Conservation (phyloP, 2,797 vertebrate genomes). For the Meda fulgida region DNA sequence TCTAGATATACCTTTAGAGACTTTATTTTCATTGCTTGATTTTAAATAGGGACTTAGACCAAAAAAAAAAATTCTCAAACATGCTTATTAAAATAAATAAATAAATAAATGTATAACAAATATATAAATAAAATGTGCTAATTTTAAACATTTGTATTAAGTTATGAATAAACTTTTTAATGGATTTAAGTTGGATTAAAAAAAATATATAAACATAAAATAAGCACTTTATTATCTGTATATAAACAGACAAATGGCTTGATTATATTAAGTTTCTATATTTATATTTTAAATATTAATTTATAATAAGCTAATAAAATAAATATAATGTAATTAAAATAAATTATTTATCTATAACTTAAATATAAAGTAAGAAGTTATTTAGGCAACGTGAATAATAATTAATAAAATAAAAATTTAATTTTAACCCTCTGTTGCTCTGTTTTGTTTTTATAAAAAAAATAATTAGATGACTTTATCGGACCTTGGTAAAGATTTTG, state of each 20-base stretch:
- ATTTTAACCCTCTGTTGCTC: too few species aligned
- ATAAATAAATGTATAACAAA: too few species aligned
- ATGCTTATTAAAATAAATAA: too few species aligned
- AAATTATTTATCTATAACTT: background rate
- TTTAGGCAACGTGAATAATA: background rate
- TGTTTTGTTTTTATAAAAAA: too few species aligned
- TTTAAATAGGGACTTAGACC: conserved; percentile 52
- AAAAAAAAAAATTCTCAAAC: conserved; percentile 38
- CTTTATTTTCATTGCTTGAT: conserved; percentile 66
- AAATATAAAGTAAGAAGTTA: background rate
- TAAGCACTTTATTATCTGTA: background rate
- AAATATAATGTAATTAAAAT: background rate
- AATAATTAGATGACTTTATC: too few species aligned
- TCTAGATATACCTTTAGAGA: conserved; percentile 66
- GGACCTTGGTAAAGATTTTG: too few species aligned
- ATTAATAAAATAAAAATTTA: background rate
- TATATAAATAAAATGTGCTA: too few species aligned
- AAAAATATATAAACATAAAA: background rate
- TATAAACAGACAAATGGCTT: background rate
- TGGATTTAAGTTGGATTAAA: background rate
- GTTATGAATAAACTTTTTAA: background rate
- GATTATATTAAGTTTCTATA: background rate
- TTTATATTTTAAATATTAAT: background rate
- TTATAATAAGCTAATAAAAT: background rate
- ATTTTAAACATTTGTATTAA: background rate